Conservation (phyloP, 2,797 vertebrate genomes). For the Eutrigla gurnardus region DNA sequence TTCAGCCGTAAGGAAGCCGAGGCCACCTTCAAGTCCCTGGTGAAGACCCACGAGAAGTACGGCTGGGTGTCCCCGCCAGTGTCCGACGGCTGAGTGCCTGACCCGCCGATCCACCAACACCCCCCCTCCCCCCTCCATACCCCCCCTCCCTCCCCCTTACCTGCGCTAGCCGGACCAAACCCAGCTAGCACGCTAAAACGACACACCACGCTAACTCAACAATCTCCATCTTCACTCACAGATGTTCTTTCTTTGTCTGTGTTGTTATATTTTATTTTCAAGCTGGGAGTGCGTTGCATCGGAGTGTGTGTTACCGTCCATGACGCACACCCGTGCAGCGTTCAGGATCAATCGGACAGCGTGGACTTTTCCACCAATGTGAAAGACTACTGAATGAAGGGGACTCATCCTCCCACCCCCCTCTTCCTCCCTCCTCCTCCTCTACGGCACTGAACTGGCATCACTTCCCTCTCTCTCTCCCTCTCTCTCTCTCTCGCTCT, state of each 20-base stretch:
- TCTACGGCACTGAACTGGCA: constrained; percentile 79
- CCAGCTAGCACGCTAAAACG: constrained; percentile 72
- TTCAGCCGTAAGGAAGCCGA: constrained; percentile 99
- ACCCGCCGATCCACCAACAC: background rate
- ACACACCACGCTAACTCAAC: constrained; percentile 79
- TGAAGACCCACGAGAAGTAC: constrained; percentile 99
- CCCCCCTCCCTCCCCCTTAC: constrained; percentile 24
- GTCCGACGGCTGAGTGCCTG: constrained; percentile 93
- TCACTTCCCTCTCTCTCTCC: constrained; percentile 72
- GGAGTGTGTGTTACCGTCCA: constrained; percentile 62
- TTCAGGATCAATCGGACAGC: constrained; percentile 55
- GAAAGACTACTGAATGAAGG: constrained; percentile 81
- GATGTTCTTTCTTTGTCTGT: constrained; percentile 14
- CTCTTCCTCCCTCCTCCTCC: constrained; percentile 21
- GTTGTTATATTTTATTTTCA: background rate
- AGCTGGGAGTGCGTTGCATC: constrained; percentile 37
- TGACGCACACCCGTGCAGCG: constrained; percentile 41
- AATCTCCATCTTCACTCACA: constrained; percentile 56
- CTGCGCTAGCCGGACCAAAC: constrained; percentile 60
- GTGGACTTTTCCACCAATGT: constrained; percentile 75
- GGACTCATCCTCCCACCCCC: constrained; percentile 48
- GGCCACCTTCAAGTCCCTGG: constrained; percentile 99
- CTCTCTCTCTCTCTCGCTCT: constrained; percentile 43
- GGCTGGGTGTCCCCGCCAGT: constrained; percentile 99
- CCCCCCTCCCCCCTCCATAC: constrained; percentile 11